These are phyloP conservation scores for Calidris pygmaea DNA, from an alignment of 2,113 vertebrate species.

Conservation along the genomic window DNA sequence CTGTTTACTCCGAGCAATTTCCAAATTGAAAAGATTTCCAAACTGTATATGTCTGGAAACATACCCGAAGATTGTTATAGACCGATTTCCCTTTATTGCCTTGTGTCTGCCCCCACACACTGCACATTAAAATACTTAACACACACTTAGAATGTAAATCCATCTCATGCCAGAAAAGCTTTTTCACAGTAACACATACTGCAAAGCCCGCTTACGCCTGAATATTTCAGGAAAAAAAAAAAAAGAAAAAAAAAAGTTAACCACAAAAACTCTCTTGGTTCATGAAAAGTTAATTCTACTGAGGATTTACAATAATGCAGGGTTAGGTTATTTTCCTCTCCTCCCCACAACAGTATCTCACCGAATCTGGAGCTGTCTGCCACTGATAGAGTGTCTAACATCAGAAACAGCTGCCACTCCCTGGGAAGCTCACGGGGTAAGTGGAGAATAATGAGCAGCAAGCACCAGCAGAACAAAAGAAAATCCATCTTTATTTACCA, in stretches of 20 bases:
- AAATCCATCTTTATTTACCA: conserved; percentile 95
- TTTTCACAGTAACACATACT: not conserved
- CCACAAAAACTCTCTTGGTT: conserved; percentile 54
- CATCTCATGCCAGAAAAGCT: conserved; percentile 35
- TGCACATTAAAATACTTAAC: conserved; percentile 66
- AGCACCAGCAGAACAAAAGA: conserved; percentile 82
- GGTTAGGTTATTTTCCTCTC: conserved; percentile 56
- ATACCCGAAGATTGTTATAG: conserved; percentile 18
- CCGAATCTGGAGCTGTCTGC: conserved; percentile 87
- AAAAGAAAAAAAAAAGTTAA: conserved; percentile 56
- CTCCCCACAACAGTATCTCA: conserved; percentile 69
- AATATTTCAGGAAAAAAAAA: conserved; percentile 15
- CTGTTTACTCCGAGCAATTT: conserved; percentile 54
- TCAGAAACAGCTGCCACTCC: conserved; percentile 93
- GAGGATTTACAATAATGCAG: conserved; percentile 62
- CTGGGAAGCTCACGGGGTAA: conserved; percentile 85
- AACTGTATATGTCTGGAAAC: conserved; percentile 51
- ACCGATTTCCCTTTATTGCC: conserved; percentile 55
- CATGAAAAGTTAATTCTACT: conserved; percentile 73
- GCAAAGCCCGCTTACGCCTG: not conserved
- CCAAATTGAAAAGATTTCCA: conserved; percentile 51
- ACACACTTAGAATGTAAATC: conserved; percentile 43
- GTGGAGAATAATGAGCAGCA: conserved; percentile 88
- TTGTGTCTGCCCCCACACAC: conserved; percentile 45
- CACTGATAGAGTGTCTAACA: conserved; percentile 94